Conservation (phyloP, 2,888 invertebrate genomes). For the Ernsta delagoae region DNA sequence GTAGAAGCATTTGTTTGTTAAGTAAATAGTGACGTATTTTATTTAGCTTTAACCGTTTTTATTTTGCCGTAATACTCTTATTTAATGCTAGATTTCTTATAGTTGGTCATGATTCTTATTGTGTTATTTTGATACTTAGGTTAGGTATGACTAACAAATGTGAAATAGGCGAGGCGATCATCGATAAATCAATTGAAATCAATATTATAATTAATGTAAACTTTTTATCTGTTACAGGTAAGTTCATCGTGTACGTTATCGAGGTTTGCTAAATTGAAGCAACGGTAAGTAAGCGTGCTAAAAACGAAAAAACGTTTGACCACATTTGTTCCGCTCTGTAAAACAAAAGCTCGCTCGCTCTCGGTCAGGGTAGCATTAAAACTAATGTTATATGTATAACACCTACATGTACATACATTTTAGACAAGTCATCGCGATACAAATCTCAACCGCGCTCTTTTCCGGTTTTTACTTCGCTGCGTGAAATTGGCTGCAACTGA, state of each 20-base stretch:
- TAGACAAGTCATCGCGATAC: conserved; percentile 30
- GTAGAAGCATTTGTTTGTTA: too few species aligned
- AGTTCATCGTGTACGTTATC: conserved; percentile 48
- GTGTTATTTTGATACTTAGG: too few species aligned
- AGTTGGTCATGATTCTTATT: too few species aligned
- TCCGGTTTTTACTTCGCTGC: conserved; percentile 27
- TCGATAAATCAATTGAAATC: too few species aligned
- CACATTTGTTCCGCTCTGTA: conserved; percentile 43
- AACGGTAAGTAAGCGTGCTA: conserved; percentile 43
- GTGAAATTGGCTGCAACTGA: conserved; percentile 9
- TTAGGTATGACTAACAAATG: too few species aligned
- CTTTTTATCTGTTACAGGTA: conserved; percentile 65
- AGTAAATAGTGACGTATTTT: too few species aligned
- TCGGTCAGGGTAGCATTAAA: conserved; percentile 25
- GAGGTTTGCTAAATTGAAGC: conserved; percentile 18
- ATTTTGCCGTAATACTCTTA: neutral
- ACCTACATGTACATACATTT: conserved; percentile 22
- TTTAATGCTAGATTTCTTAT: neutral
- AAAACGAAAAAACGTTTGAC: conserved; percentile 38
- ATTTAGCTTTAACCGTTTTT: too few species aligned
- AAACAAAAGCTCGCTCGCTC: conserved; percentile 27
- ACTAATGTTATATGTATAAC: conserved; percentile 18
- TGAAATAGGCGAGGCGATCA: too few species aligned
- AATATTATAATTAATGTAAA: too few species aligned
- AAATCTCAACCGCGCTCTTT: conserved; percentile 22